phyloP scores from a whole-genome alignment of 2,797 vertebrate genomes.

The Champsocephalus esox region DNA sequence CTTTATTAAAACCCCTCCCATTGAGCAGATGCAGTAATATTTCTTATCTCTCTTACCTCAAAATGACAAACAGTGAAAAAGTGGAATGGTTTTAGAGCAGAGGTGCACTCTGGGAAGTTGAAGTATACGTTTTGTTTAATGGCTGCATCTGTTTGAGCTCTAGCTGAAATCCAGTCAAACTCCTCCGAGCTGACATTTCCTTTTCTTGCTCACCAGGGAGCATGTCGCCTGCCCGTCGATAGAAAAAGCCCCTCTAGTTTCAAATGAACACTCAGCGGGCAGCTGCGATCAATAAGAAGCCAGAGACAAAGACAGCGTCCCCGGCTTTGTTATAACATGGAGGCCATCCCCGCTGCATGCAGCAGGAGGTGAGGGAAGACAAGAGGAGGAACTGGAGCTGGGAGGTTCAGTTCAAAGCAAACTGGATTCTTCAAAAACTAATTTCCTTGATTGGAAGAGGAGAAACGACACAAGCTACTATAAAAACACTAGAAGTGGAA shows the following conservation, averaged over 20 bases:
- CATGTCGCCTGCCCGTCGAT: slow-evolving; percentile 21
- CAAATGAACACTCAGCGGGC: slow-evolving; percentile 40
- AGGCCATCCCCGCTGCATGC: slow-evolving; percentile 29
- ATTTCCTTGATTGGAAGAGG: not conserved
- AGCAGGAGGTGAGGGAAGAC: slow-evolving; percentile 26
- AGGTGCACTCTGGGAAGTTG: slow-evolving; percentile 19
- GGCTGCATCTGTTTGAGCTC: slow-evolving; percentile 29
- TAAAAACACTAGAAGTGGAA: not conserved
- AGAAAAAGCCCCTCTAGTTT: slow-evolving; percentile 5
- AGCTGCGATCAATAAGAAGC: slow-evolving; percentile 58
- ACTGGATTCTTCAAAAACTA: slow-evolving; percentile 5
- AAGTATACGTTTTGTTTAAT: slow-evolving; percentile 15
- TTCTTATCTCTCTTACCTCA: not conserved
- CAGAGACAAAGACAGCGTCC: slow-evolving; percentile 52
- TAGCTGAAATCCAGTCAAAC: slow-evolving; percentile 15
- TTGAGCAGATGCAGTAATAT: not conserved
- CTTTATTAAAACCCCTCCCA: no score
- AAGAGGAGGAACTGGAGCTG: slow-evolving; percentile 4
- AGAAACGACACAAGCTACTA: not conserved
- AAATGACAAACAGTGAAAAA: slow-evolving; percentile 1
- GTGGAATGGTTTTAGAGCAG: not conserved
- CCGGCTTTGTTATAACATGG: slow-evolving; percentile 26
- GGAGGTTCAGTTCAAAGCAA: slow-evolving; percentile 4
- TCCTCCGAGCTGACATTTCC: slow-evolving; percentile 41
- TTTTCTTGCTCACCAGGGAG: slow-evolving; percentile 15